Evolutionary conservation across 1,140 invertebrate genomes (phyloP).

Genomic region (Reticulitermes speratus): DNA sequence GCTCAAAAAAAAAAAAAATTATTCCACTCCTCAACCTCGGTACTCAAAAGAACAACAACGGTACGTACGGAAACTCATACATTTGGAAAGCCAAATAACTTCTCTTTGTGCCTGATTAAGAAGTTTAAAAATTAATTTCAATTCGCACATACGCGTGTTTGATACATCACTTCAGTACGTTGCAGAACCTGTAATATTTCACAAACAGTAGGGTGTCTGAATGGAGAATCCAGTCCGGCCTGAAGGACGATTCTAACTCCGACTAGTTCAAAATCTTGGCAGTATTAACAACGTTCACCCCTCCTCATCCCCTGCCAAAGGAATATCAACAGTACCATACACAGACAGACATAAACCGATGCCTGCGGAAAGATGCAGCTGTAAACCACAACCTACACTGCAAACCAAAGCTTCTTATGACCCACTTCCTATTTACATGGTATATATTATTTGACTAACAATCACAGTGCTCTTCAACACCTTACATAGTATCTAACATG

Average conservation of each 20-base stretch:
- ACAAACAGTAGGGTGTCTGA: no score
- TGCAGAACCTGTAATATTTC: no score
- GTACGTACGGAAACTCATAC: no score
- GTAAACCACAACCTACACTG: background rate
- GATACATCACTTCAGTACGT: no score
- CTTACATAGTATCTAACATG: slow-evolving; percentile 1
- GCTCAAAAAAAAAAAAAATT: background rate
- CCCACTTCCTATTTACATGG: background rate
- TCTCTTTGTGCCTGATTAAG: background rate
- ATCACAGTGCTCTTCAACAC: background rate
- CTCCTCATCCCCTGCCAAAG: no score
- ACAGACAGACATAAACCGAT: background rate
- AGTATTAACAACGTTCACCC: no score
- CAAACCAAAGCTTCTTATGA: background rate
- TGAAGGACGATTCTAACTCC: no score
- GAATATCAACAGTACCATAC: no score
- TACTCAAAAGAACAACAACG: background rate
- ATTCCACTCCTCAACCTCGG: background rate
- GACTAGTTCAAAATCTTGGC: no score
- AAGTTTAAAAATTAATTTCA: background rate
- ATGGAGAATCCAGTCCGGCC: no score
- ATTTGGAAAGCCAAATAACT: background rate
- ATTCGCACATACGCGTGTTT: background rate
- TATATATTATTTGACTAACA: background rate
- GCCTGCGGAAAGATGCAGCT: background rate